Conservation (phyloP, 2,888 invertebrate genomes). For the Steinernema hermaphroditum region DNA sequence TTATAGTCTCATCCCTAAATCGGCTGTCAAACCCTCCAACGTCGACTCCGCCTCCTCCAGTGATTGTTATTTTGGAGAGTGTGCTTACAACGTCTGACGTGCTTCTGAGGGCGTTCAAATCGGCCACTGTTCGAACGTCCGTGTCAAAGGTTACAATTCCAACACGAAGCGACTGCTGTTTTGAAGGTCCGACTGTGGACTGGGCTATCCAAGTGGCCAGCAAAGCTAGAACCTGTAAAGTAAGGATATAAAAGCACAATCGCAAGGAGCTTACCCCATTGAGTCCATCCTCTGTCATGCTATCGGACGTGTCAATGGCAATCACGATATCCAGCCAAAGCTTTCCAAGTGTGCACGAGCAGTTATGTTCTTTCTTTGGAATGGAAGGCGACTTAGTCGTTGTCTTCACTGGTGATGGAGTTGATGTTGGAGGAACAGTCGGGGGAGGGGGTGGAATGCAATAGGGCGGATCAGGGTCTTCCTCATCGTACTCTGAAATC, state of each 20-base stretch:
- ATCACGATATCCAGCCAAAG: neutral
- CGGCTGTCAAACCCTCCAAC: neutral
- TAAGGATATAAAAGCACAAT: neutral
- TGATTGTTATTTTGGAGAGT: neutral
- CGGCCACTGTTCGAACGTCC: neutral
- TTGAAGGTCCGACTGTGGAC: neutral
- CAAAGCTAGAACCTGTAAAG: neutral
- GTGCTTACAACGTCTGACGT: neutral
- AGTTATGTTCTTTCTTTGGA: neutral
- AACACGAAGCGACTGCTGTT: neutral
- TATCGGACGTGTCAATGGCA: neutral
- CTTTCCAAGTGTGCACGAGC: neutral
- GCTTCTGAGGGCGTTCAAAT: neutral
- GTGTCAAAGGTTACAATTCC: neutral
- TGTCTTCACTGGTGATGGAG: too few species aligned
- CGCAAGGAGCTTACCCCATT: neutral
- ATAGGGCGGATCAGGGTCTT: too few species aligned
- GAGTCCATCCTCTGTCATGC: neutral
- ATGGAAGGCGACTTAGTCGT: too few species aligned
- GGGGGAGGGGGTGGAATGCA: too few species aligned
- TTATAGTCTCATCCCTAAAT: neutral
- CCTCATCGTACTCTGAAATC: too few species aligned
- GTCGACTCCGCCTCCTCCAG: neutral
- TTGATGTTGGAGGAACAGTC: too few species aligned
- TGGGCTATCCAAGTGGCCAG: neutral